Conservation (phyloP, 1,140 invertebrate genomes). For the Meloidogyne floridensis region DNA sequence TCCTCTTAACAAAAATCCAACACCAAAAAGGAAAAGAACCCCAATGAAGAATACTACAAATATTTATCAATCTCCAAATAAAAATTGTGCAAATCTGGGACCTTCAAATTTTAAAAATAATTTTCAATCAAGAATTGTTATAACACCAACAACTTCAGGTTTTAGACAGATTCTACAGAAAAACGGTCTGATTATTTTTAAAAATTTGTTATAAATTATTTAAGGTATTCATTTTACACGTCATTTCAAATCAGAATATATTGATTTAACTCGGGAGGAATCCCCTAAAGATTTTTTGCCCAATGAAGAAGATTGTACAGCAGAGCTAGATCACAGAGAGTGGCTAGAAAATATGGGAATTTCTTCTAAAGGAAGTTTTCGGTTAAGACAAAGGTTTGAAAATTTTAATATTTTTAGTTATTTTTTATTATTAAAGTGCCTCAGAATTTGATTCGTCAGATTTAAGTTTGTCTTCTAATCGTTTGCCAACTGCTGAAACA, state of each 20-base stretch:
- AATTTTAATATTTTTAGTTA: not conserved
- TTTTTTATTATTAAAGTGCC: conserved; percentile 10
- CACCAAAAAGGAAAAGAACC: not conserved
- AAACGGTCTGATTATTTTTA: conserved; percentile 9
- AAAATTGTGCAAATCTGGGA: not conserved
- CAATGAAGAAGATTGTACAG: conserved; percentile 15
- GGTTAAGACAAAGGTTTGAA: conserved; percentile 26
- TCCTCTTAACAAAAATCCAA: not conserved
- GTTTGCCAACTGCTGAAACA: not conserved
- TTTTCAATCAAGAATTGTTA: conserved; percentile 13
- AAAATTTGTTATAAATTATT: not conserved
- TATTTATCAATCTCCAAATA: not conserved
- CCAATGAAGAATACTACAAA: not conserved
- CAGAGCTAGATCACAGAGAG: conserved; percentile 35
- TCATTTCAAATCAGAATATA: conserved; percentile 35
- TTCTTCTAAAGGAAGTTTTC: conserved; percentile 31
- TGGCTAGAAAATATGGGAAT: conserved; percentile 39
- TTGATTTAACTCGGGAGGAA: conserved; percentile 30
- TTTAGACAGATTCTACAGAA: conserved; percentile 31
- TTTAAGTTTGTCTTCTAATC: conserved; percentile 2
- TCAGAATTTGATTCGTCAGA: conserved; percentile 21
- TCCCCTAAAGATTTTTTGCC: conserved; percentile 39
- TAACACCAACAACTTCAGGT: conserved; percentile 35
- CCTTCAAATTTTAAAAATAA: not conserved
- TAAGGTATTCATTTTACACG: conserved; percentile 36